Base-by-base conservation (phyloP, 1,140 invertebrate genomes). In the Hetaerina americana region DNA sequence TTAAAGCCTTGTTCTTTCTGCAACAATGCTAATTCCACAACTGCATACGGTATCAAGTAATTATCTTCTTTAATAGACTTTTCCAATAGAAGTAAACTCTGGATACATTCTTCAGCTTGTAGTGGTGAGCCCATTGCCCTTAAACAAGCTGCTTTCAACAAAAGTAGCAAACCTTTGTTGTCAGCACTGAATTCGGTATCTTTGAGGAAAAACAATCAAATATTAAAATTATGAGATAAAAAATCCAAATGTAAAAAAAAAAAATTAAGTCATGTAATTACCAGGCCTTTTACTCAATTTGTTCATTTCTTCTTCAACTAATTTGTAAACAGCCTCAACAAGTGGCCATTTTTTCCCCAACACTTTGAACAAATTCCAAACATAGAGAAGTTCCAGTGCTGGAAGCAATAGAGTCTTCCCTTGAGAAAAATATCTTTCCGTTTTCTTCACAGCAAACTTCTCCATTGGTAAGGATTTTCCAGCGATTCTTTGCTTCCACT, bases 391-490 rank as follows among this genome's bases (percentile, higher is more conserved):
- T 81, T 98, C 96, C 73, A 94, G 83, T 26, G 89, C 89, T 12
- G 96, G 94, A 69, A 97, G 82, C 5, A 92, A 81, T 40, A 98
- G 82, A 57, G 82, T 82, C 27, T 90, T 86, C 66, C 89, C 87
- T 81, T 95, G 91, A 31, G 85, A 83, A 74, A 88, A 86, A 81
- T 90, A 96, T 69, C 93, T 84, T 71, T 89, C 87, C 24, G 92
- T 86, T 78, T 95, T 95, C 77, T 89, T 91, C 10, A 94, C 86
- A 31, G 92, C 90, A 84, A 97, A 98, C 78, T 98, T 99, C 80
- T 99, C 96, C 86, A 97, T 92, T 18, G 96, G 96, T 74, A 98
- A 82, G 6, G 95, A 97, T 83, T 98, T 97, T 0, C 96, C 96
- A 29, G 95, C 95, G 71, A 98, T 95, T 71, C 92, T 85, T 78